Evolutionary conservation across 2,797 vertebrate species (phyloP), one percentile per base, ranked within the genome.

Genomic region (Lophotriccus pileatus): DNA sequence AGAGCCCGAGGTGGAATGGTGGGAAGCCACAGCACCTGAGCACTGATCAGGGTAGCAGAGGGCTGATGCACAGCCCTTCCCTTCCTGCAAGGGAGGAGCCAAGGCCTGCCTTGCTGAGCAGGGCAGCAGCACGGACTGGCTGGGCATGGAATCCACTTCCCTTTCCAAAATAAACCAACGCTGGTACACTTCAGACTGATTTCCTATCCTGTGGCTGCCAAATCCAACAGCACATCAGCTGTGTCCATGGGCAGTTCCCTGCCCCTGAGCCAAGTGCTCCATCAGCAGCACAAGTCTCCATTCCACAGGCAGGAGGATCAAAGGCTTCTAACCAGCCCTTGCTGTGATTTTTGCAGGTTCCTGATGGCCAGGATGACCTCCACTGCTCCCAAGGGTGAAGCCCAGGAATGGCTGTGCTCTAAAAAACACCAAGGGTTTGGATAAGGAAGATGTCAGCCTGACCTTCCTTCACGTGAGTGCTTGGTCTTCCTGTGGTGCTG

Each of bases 221-320:
- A 22, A 27, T 3, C 39, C 50, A 53, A 2, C 22, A 52, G 34
- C 25, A 6, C 44, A 5, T 13, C 3, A 41, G 27, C 83, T 21
- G 56, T 7, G 60, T 2, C 18, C 2, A 16, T 0, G 49, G 47
- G 15, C 49, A 13, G 14, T 4, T 34, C 47, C 68, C 28, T 1
- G 8, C 30, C 44, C 24, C 41, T 24, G 16, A 68, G 55, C 34
- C 27, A 2, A 15, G 76, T 1, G 41, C 50, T 76, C 53, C 2
- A 9, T 0, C 4, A 44, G 55, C 69, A 77, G 30, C 0, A 0
- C 43, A 14, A 3, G 4, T 55, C n/a, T 21, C 62, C 0, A 0
- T 11, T 24, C 47, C 47, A 7, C 39, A 22, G 63, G 59, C n/a
- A 22, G 0, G 24, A 50, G 43, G 44, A 34, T 14, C 14, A 1